Base-by-base conservation (phyloP, 2,888 invertebrate species). In the Coenonympha glycerion region DNA sequence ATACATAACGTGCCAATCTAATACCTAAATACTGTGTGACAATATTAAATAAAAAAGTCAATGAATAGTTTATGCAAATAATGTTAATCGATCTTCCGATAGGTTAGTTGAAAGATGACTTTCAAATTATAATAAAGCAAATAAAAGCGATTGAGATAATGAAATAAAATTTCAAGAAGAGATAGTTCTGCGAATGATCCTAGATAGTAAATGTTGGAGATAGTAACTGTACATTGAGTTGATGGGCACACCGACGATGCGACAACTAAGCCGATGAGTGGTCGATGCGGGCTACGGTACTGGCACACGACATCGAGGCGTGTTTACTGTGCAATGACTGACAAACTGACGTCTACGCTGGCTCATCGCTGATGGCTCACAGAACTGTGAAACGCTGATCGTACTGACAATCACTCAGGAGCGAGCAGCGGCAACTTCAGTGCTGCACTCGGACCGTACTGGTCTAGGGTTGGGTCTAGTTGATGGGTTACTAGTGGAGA, bases 191-290 rank as follows among this genome's bases (percentile, higher is more conserved):
- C 68, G 61, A 66, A 65, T 66, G 73, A 72, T 74, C 76, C 76
- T 70, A 77, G 16, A 66, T 67, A 70, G 67, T 69, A 68, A 30
- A 72, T 74, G 73, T 66, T 59, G 52, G 60, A 70, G 64, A 63
- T 67, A n/a, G n/a, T n/a, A n/a, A n/a, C 66, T 77, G 69, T 78
- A 78, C 76, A 77, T 64, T 68, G 60, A 66, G 59, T 62, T 64
- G 67, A 72, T 73, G 71, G 62, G 71, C 69, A 83, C 84, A 83
- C 78, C 79, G 69, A 84, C 71, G 69, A 86, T 85, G 84, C 67
- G 76, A 78, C 73, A 61, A 79, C 83, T 76, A 86, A 86, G 86
- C 84, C 84, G n/a, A 80, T 84, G 81, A 73, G 77, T 74, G 76
- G 56, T 73, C 71, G 60, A 70, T 71, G 78, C 77, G 82, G 76